Percentiles rank a stretch among this genome's conserved stretches.
Conservation (phyloP, 1,140 invertebrate species). For the Sinonovacula constricta region DNA sequence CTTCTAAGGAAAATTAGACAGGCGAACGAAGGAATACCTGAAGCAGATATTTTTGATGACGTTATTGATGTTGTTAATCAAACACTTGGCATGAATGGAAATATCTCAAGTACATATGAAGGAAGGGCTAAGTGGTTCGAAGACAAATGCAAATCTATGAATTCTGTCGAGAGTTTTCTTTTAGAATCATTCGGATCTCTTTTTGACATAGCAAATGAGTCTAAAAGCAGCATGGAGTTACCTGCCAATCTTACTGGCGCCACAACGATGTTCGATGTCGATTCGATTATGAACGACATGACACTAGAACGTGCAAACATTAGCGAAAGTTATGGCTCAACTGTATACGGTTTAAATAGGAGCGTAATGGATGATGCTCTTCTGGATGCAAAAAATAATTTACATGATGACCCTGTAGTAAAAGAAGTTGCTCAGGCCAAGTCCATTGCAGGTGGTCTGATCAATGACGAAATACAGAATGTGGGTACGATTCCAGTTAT, state of each 20-base stretch:
- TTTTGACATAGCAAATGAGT: not conserved
- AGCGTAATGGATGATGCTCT: not conserved
- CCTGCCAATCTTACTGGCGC: not conserved
- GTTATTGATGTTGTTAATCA: conserved; percentile 4
- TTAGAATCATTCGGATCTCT: not conserved
- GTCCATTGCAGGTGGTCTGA: not conserved
- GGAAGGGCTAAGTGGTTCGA: not conserved
- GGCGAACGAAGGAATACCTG: not conserved
- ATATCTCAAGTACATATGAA: not conserved
- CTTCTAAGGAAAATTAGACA: not conserved
- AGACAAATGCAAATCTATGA: not conserved
- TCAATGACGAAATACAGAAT: not conserved
- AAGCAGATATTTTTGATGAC: conserved; percentile 2
- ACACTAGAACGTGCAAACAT: not conserved
- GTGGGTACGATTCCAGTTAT: not conserved
- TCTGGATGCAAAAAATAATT: not conserved
- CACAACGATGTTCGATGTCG: not conserved
- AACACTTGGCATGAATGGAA: conserved; percentile 7
- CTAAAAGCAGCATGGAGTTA: not conserved
- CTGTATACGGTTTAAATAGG: not conserved
- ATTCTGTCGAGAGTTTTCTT: not conserved
- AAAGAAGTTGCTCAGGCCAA: not conserved
- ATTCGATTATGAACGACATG: not conserved
- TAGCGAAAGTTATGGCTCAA: not conserved
- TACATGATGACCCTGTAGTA: not conserved